Evolutionary conservation across 2,888 invertebrate species (phyloP), one percentile per base, ranked within the genome.

Genomic region (Dryococelus australis): DNA sequence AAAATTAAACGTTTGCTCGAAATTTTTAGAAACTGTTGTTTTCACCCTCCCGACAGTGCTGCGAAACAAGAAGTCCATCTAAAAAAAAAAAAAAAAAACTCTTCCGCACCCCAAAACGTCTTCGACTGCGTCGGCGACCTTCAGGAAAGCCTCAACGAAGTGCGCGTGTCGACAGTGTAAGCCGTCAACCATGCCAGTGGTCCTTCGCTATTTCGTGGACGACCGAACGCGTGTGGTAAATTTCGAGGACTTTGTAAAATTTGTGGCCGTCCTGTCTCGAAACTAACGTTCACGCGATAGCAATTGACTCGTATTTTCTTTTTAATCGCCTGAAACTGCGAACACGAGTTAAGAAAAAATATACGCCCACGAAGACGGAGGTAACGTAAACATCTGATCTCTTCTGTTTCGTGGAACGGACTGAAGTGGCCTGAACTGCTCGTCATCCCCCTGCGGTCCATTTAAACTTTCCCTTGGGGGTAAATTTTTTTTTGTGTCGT

Each of bases 331-430:
- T 6, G 47, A 47, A 47, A 47, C 47, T 47, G 47, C 47, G 2
- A 47, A 16, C 47, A 35, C 47, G 8, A 47, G 47, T 47, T 47
- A 13, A 13, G 4, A 47, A 47, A 47, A 47, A 47, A 13, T n/a
- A n/a, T n/a, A 47, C 47, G 47, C 47, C 65, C n/a, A n/a, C 65
- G n/a, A 65, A 65, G 65, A 65, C 65, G 65, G 65, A 65, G 65
- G 65, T n/a, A 65, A 65, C n/a, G 65, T 65, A 16, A n/a, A 65
- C 65, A 65, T 65, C 51, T 51, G 51, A n/a, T 65, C 65, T 65
- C 65, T 65, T n/a, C 65, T n/a, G 65, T 9, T 20, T 20, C 65
- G 8, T n/a, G 20, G n/a, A n/a, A 20, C 20, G 65, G 8, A 65
- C 24, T 65, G 65, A 65, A 65, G n/a, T 65, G 20, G 24, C 65